Percentiles rank a stretch among this genome's conserved stretches.
phyloP scores from a whole-genome alignment of 2,888 invertebrate genomes.

The Myathropa florea region DNA sequence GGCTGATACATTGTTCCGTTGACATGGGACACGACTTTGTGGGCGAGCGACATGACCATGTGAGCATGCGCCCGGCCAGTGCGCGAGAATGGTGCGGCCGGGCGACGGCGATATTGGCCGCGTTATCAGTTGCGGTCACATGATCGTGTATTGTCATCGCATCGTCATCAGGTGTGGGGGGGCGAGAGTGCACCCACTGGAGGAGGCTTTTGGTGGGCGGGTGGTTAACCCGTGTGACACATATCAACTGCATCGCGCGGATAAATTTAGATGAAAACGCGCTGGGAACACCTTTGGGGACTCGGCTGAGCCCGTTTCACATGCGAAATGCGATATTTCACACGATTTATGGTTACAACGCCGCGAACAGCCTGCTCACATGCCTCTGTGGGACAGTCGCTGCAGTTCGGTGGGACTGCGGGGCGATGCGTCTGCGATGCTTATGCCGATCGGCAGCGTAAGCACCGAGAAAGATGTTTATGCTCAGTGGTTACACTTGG shows the following conservation, averaged over 20 bases:
- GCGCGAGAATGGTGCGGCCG: background rate
- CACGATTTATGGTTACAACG: constrained; percentile 80
- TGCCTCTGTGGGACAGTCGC: constrained; percentile 57
- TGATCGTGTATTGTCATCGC: constrained; percentile 67
- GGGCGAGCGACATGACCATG: constrained; percentile 80
- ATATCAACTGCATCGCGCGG: constrained; percentile 58
- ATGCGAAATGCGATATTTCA: constrained; percentile 80
- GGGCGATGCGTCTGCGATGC: constrained; percentile 31
- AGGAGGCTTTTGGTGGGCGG: constrained; percentile 49
- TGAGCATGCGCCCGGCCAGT: constrained; percentile 27
- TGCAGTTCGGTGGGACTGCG: constrained; percentile 24
- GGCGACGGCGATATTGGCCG: constrained; percentile 40
- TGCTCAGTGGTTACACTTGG: constrained; percentile 65
- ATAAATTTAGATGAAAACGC: constrained; percentile 59
- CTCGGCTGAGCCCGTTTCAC: constrained; percentile 31
- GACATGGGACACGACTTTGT: constrained; percentile 81
- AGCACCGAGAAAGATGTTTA: constrained; percentile 62
- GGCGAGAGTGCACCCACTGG: constrained; percentile 53
- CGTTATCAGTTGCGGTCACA: constrained; percentile 67
- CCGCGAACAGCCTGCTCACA: constrained; percentile 74
- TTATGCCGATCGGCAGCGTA: constrained; percentile 54
- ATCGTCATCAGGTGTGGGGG: constrained; percentile 23
- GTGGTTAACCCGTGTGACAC: constrained; percentile 64
- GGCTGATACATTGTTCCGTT: constrained; percentile 72
- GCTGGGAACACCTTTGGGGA: constrained; percentile 15